Evolutionary conservation across 2,797 vertebrate species (phyloP).

Genomic region (Ptychobarbus kaznakovi): DNA sequence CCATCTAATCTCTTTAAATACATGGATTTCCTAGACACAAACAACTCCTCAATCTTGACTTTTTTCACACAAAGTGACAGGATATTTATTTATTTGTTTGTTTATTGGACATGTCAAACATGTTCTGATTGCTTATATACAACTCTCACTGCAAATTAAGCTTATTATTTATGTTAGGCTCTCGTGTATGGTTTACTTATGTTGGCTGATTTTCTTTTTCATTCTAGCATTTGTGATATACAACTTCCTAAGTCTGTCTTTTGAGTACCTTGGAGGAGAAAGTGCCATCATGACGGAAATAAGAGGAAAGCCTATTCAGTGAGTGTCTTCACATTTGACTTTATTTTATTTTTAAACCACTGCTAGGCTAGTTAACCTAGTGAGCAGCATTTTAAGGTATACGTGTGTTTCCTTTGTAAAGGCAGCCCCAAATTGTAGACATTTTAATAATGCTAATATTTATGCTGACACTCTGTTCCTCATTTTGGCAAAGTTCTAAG

Average conservation of each 20-base stretch:
- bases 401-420: neutral
- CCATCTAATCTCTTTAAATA: constrained; percentile 81
- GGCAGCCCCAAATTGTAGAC: neutral
- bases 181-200: neutral
- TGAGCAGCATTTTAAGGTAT: neutral
- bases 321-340: constrained; percentile 67
- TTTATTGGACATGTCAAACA: neutral
- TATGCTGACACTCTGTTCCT: neutral
- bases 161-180: neutral
- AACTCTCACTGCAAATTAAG: neutral
- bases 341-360: neutral
- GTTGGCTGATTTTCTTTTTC: neutral
- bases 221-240: constrained; percentile 94
- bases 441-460: neutral
- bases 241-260: constrained; percentile 96
- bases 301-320: constrained; percentile 91
- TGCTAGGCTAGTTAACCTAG: neutral
- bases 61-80: too few species aligned
- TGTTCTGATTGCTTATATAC: neutral
- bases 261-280: constrained; percentile 96
- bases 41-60: constrained; percentile 64
- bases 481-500: neutral
- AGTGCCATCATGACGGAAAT: constrained; percentile 98
- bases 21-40: constrained; percentile 75
- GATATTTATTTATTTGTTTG: neutral